Conservation (phyloP, 2,888 invertebrate genomes). For the Stenichneumon culpator region DNA sequence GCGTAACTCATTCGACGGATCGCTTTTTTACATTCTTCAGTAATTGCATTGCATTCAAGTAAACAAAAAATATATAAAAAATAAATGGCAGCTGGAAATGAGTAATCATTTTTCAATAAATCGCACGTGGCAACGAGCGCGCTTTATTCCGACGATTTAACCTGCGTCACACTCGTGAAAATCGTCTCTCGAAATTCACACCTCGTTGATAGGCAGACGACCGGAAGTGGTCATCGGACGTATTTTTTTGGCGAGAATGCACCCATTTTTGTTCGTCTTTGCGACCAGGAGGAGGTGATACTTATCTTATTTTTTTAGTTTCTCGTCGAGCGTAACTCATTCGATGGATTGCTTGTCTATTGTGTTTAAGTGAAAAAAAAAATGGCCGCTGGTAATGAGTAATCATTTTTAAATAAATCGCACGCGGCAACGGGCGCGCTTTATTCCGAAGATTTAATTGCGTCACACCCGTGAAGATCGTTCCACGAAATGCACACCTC, state of each 20-base stretch:
- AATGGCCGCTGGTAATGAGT: not conserved
- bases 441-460: conserved; percentile 1
- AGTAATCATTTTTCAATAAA: not conserved
- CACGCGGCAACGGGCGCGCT: not conserved
- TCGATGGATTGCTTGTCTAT: no score
- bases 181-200: conserved; percentile 46
- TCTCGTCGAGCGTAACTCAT: conserved; percentile 14
- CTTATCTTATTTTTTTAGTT: conserved; percentile 32
- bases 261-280: conserved; percentile 28
- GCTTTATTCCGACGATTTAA: not conserved
- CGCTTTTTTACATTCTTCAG: no score
- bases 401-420: not conserved
- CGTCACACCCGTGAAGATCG: conserved; percentile 26
- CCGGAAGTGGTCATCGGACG: conserved; percentile 40
- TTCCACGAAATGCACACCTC: conserved; percentile 51
- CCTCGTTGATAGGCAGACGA: conserved; percentile 8
- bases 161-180: conserved; percentile 20
- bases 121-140: not conserved
- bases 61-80: no score
- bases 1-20: no score
- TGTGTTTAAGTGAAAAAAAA: no score
- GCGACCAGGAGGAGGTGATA: not conserved
- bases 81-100: not conserved
- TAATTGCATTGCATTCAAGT: no score
- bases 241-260: conserved; percentile 21